These are phyloP conservation scores for Calosoma granatense DNA, from an alignment of 1,140 invertebrate genomes.

Conservation along the genomic window DNA sequence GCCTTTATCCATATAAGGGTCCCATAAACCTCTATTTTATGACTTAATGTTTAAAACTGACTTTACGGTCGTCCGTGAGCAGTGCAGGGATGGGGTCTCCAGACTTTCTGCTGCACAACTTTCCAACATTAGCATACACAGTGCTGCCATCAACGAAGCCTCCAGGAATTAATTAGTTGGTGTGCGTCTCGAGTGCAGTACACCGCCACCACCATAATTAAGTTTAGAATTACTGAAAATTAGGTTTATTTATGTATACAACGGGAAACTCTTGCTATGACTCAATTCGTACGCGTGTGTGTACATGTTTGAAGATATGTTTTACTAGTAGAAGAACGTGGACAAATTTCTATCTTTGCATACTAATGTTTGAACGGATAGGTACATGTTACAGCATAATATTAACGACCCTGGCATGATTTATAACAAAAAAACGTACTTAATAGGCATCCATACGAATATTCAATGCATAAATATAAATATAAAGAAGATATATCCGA, in stretches of 20 bases:
- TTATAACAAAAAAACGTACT: too few relatives aligned
- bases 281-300: too few relatives aligned
- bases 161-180: constrained; percentile 4
- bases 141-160: constrained; percentile 1
- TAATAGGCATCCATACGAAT: too few relatives aligned
- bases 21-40: constrained; percentile 3
- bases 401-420: too few relatives aligned
- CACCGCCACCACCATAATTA: constrained; percentile 6
- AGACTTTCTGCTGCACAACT: constrained; percentile 5
- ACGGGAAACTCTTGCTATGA: background rate
- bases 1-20: too few relatives aligned
- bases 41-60: constrained; percentile 8
- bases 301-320: too few relatives aligned
- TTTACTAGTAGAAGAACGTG: too few relatives aligned
- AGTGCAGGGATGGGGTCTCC: background rate
- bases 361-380: too few relatives aligned
- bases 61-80: background rate
- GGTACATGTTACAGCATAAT: too few relatives aligned
- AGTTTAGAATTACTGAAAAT: constrained; percentile 8
- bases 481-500: too few relatives aligned
- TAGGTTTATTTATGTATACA: constrained; percentile 1
- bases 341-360: too few relatives aligned
- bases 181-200: background rate
- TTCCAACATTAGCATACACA: constrained; percentile 8
- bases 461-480: too few relatives aligned